Base-by-base conservation (phyloP, 2,797 vertebrate genomes). In the Pogonophryne albipinna region DNA sequence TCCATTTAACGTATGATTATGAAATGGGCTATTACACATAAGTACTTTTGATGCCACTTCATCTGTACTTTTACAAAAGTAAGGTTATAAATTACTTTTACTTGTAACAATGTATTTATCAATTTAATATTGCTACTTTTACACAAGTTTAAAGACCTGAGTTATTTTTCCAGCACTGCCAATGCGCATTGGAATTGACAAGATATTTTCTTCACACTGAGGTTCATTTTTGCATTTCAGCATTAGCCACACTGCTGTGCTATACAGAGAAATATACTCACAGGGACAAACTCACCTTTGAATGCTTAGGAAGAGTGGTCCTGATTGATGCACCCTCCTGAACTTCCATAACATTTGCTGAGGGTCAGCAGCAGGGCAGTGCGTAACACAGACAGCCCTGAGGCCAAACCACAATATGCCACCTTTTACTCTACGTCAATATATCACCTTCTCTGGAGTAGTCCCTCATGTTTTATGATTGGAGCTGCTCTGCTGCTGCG, bases 351-450 rank as follows among this genome's bases (percentile, higher is more conserved):
- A 64, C 61, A 72, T 82, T 76, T 79, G 63, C 57, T 61, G 17
- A 51, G 77, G 88, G 90, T 93, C 90, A 87, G 70, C 69, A 38
- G 77, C 59, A 74, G 87, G 85, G 49, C 87, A 84, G 69, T 5
- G 0, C 4, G 42, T 4, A 73, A 23, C 52, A 72, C 74, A 64
- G 79, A 85, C 61, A 1, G 17, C 62, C 80, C 74, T 50, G 23
- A 57, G 73, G 80, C 60, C 79, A 75, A 71, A 60, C 55, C 52
- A 53, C 16, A 59, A 47, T 52, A 64, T 57, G 46, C 55, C 53
- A 71, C 60, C 15, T 55, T 82, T 64, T 65, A 19, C 63, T 78
- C 17, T 14, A 9, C 56, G 14, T 50, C 14, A 38, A 59, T 47
- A 47, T 61, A 64, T 64, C 61, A 64, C 50, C 46, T 53, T n/a